Base-by-base conservation (phyloP, 35 echinoderm and acorn worm genomes). In the Amphiura filiformis region DNA sequence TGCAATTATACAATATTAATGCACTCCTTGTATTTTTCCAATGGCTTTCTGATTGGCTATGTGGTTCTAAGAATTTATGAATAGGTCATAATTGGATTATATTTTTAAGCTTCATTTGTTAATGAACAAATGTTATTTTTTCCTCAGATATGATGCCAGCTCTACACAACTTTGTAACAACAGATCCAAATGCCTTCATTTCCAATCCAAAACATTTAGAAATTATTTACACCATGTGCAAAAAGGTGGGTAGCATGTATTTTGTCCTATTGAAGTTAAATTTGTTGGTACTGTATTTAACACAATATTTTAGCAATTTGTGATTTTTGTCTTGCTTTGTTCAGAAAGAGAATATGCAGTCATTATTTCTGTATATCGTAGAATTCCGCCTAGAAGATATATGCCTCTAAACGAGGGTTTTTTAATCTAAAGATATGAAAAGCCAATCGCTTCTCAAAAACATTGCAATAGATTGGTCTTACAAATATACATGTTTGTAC, bases 81-180 rank as follows among this genome's bases (percentile, higher is more conserved):
- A n/a, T n/a, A n/a, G n/a, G n/a, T n/a, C 41, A 4, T 47, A 47
- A 47, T 4, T 47, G 5, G 41, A 4, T 9, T 47, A 17, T 47
- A 47, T 4, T 17, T 47, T 47, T 17, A 47, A 9, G 41, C 41
- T 17, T 9, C 4, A 47, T 47, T 47, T 47, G 41, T 9, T 47
- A 47, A 9, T 47, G 41, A 47, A 47, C 41, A n/a, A 47, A 9
- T 47, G 4, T 17, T 47, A 47, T 47, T 47, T 34, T 65, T 89
- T 76, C 13, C 75, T 87, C 82, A 99, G 96, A 99, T 93, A 99
- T 99, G 96, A 99, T 99, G 96, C 96, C 93, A 78, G 96, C 96
- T 26, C 75, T 94, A 31, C 96, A 99, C 39, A 99, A 99, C 57
- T 94, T 89, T 39, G 84, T 99, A 30, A 94, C 93, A 75, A 94